Percentiles rank a stretch among this genome's conserved stretches.
Evolutionary conservation across 2,797 vertebrate species (phyloP).

Genomic region (Etheostoma perlongum): DNA sequence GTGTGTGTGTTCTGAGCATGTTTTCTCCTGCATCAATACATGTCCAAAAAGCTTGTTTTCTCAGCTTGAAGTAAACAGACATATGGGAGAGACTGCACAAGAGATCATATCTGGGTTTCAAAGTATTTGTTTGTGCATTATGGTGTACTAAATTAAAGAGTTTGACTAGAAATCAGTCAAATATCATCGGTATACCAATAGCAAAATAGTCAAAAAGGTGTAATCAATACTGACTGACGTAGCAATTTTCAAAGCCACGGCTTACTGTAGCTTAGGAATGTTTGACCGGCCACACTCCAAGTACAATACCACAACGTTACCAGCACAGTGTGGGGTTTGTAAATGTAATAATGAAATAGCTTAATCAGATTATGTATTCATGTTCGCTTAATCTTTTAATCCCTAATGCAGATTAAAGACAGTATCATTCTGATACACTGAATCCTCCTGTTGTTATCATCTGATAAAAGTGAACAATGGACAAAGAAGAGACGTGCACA

Average conservation of each 20-base stretch:
- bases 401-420: slow-evolving; percentile 67
- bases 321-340: slow-evolving; percentile 37
- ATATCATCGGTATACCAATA: not conserved
- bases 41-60: not conserved
- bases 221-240: not conserved
- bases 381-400: slow-evolving; percentile 74
- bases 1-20: not conserved
- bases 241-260: not conserved
- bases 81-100: not conserved
- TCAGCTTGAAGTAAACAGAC: not conserved
- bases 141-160: too few relatives aligned
- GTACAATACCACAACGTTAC: slow-evolving; percentile 18
- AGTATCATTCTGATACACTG: slow-evolving; percentile 52
- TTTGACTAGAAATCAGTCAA: not conserved
- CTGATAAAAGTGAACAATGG: slow-evolving; percentile 52
- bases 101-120: not conserved
- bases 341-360: slow-evolving; percentile 53
- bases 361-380: slow-evolving; percentile 66
- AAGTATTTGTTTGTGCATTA: not conserved
- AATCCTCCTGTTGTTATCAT: slow-evolving; percentile 35
- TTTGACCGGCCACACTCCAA: slow-evolving; percentile 2
- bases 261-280: not conserved
- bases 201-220: not conserved
- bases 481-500: slow-evolving; percentile 14
- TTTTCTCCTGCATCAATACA: not conserved